Evolutionary conservation across 1,140 invertebrate genomes (phyloP).

Genomic region (Trichogramma pretiosum): DNA sequence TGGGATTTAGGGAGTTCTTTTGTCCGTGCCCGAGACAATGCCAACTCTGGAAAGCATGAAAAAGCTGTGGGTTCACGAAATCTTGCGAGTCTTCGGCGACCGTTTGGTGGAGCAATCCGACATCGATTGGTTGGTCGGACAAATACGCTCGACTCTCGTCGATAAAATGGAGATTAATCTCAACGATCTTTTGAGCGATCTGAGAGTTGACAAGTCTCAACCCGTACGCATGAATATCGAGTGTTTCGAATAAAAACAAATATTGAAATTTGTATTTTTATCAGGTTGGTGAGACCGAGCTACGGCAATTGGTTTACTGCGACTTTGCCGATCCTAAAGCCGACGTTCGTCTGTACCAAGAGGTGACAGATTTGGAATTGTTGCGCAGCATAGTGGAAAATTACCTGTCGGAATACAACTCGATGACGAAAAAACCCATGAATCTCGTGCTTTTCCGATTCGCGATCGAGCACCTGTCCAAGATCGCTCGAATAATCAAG

Average conservation of each 20-base stretch:
- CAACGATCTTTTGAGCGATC: slow-evolving; percentile 40
- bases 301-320: slow-evolving; percentile 85
- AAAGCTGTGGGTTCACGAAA: slow-evolving; percentile 89
- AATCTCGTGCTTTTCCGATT: slow-evolving; percentile 90
- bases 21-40: slow-evolving; percentile 88
- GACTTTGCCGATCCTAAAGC: slow-evolving; percentile 92
- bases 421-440: slow-evolving; percentile 96
- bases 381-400: slow-evolving; percentile 79
- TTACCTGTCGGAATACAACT: slow-evolving; percentile 87
- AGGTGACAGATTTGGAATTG: slow-evolving; percentile 76
- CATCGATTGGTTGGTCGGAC: slow-evolving; percentile 69
- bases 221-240: slow-evolving; percentile 8
- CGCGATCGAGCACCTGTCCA: slow-evolving; percentile 88
- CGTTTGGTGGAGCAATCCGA: slow-evolving; percentile 77
- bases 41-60: slow-evolving; percentile 82
- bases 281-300: slow-evolving; percentile 66
- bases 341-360: slow-evolving; percentile 78
- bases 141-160: slow-evolving; percentile 54
- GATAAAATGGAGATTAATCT: slow-evolving; percentile 45
- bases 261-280: slow-evolving; percentile 18
- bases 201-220: slow-evolving; percentile 11
- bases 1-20: slow-evolving; percentile 65
- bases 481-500: slow-evolving; percentile 83
- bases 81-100: slow-evolving; percentile 88
- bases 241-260: slow-evolving; percentile 1